Conservation (phyloP, 2,888 invertebrate genomes). For the Agrochola circellaris region DNA sequence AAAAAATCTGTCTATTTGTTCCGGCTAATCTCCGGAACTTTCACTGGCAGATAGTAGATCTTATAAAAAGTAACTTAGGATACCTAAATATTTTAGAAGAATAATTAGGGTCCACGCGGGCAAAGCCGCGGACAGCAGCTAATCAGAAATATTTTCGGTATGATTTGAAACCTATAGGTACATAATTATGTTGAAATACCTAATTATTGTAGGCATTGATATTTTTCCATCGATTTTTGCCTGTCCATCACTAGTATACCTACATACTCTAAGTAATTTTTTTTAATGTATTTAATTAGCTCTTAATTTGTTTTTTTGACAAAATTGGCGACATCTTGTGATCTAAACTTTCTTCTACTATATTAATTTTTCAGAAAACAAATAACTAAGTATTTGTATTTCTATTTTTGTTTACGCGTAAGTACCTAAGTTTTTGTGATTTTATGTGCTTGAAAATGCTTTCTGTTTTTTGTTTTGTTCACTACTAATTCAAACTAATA, state of each 20-base stretch:
- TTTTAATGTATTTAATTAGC: no score
- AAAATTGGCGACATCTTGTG: background rate
- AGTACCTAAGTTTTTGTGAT: conserved; percentile 54
- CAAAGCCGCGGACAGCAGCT: no score
- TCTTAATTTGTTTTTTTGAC: background rate
- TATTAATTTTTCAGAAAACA: conserved; percentile 5
- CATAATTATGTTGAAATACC: background rate
- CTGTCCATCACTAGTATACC: background rate
- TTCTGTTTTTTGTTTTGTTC: conserved; percentile 8
- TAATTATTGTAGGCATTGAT: background rate
- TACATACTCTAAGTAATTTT: background rate
- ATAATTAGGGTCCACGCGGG: no score
- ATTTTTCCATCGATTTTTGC: background rate
- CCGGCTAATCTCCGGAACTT: no score
- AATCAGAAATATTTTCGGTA: background rate
- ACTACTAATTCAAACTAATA: conserved; percentile 19
- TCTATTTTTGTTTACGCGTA: conserved; percentile 53
- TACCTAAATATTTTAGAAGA: no score
- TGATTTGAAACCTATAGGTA: background rate
- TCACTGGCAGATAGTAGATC: no score
- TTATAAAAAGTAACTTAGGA: no score
- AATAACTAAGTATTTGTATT: background rate
- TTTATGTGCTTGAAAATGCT: conserved; percentile 53
- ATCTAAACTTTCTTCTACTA: background rate
- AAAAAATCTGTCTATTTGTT: no score